Evolutionary conservation across 2,797 vertebrate genomes (phyloP).

Genomic region (Rhabdophis nuchalis): DNA sequence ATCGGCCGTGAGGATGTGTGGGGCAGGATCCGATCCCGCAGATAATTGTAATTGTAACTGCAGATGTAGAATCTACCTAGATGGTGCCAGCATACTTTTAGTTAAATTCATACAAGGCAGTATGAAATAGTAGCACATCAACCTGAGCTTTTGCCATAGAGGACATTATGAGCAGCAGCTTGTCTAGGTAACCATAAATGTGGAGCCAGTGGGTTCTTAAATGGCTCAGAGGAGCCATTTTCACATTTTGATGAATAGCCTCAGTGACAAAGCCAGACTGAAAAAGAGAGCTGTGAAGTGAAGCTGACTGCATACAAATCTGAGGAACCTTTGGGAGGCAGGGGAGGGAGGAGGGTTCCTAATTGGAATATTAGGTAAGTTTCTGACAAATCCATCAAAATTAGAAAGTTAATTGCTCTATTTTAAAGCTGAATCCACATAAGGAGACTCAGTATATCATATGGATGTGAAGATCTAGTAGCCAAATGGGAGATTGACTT

Average conservation of each 20-base stretch:
- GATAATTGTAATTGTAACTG: background rate
- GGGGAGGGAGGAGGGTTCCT: background rate
- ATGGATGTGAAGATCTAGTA: no score
- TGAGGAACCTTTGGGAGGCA: background rate
- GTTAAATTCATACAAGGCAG: background rate
- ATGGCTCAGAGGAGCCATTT: background rate
- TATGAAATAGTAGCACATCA: background rate
- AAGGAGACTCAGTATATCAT: no score
- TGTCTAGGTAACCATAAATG: background rate
- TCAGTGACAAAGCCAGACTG: background rate
- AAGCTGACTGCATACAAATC: background rate
- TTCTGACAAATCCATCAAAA: background rate
- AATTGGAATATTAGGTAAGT: background rate
- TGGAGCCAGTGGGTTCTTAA: background rate
- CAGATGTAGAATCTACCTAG: background rate
- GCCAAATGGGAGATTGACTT: no score
- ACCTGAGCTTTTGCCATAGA: background rate
- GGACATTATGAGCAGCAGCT: background rate
- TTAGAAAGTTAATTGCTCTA: background rate
- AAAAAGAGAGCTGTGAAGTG: background rate
- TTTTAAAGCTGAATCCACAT: no score
- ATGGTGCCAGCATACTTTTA: background rate
- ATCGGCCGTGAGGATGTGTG: no score
- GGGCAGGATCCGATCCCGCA: no score
- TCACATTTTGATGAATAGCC: background rate